Evolutionary conservation across 2,888 invertebrate species (phyloP).

Genomic region (Limenitis camilla): DNA sequence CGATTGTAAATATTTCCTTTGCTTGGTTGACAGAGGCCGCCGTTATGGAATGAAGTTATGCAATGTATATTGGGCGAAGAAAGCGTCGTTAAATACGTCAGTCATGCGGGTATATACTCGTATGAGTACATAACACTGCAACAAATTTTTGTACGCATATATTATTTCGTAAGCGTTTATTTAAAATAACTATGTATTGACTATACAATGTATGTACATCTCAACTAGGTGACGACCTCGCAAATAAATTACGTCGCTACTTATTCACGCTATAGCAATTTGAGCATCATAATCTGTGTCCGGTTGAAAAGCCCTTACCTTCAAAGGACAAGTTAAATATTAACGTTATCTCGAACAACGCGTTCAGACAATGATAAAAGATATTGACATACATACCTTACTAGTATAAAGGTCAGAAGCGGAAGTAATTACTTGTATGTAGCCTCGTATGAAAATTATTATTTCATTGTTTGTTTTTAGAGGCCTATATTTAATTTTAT

Average conservation of each 20-base stretch:
- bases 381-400: constrained; percentile 26
- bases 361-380: constrained; percentile 7
- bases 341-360: constrained; percentile 1
- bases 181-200: constrained; percentile 7
- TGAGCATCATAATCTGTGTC: constrained; percentile 6
- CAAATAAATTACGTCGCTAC: not conserved
- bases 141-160: constrained; percentile 13
- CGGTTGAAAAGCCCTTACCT: constrained; percentile 17
- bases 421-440: constrained; percentile 24
- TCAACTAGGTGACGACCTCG: not conserved
- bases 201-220: not conserved
- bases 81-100: constrained; percentile 32
- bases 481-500: too few relatives aligned
- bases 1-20: constrained; percentile 9
- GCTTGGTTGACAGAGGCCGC: not conserved
- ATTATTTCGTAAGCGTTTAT: constrained; percentile 14
- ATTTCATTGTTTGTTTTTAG: not conserved
- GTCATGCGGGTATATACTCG: constrained; percentile 25
- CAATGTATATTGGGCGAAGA: constrained; percentile 42
- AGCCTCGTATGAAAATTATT: constrained; percentile 14
- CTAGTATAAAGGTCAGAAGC: constrained; percentile 27
- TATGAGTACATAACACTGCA: constrained; percentile 10
- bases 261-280: not conserved
- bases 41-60: constrained; percentile 27
- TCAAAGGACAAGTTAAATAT: constrained; percentile 12